Evolutionary conservation across 2,797 vertebrate species (phyloP).

Genomic region (Halcyon smyrnensis): DNA sequence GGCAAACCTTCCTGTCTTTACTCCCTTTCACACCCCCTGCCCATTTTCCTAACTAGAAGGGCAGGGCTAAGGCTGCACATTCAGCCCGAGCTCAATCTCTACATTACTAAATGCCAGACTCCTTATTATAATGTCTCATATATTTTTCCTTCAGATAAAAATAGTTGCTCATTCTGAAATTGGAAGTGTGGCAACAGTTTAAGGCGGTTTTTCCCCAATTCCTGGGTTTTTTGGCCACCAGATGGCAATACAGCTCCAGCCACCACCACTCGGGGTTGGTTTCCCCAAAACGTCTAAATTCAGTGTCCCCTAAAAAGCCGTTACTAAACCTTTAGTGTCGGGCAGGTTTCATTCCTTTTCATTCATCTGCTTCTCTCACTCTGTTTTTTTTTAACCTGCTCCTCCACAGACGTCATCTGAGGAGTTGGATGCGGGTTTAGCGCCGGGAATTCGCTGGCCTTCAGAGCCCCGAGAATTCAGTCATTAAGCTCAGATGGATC

Average conservation of each 20-base stretch:
- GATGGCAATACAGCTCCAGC: conserved; percentile 30
- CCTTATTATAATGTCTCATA: not conserved
- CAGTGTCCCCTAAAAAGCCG: accelerated
- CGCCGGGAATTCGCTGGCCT: not conserved
- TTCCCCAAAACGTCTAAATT: not conserved
- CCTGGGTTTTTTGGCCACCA: not conserved
- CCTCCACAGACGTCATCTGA: not conserved
- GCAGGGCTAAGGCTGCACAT: not conserved
- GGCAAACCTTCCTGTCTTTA: not conserved
- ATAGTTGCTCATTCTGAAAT: accelerated
- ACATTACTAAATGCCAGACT: not conserved
- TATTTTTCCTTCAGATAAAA: not conserved
- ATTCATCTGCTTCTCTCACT: accelerated
- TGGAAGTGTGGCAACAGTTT: accelerated
- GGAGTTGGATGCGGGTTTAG: accelerated
- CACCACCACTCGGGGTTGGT: accelerated
- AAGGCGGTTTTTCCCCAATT: accelerated
- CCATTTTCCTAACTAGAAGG: too few species aligned
- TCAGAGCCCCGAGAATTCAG: accelerated
- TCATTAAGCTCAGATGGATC: accelerated
- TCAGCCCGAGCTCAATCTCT: not conserved
- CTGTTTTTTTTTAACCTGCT: not conserved
- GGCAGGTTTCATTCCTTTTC: not conserved
- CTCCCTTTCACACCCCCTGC: too few species aligned
- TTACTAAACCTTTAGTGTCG: too few species aligned